phyloP scores from a whole-genome alignment of 2,113 vertebrate species.

The Azemiops feae region DNA sequence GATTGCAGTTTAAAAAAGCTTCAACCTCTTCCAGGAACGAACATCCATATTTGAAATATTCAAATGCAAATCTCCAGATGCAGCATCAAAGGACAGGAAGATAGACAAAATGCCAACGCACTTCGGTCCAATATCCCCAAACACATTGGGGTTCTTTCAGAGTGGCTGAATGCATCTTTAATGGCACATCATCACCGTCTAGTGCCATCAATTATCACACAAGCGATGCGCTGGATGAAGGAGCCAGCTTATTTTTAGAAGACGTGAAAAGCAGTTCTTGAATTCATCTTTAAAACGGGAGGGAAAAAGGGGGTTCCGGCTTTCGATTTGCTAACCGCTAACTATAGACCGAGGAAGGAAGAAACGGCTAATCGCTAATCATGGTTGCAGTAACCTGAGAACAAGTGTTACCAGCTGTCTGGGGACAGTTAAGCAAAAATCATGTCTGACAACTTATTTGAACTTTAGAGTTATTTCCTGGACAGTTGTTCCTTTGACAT shows the following conservation, averaged over 20 bases:
- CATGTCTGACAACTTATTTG: conserved; percentile 60
- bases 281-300: not conserved
- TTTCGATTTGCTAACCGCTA: not conserved
- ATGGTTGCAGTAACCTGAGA: not conserved
- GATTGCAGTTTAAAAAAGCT: not conserved
- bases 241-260: not conserved
- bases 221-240: not conserved
- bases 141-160: not conserved
- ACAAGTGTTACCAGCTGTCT: not conserved
- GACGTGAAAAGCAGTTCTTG: not conserved
- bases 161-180: not conserved
- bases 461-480: conserved; percentile 67
- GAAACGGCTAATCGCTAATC: not conserved
- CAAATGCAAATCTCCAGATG: not conserved
- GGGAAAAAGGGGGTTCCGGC: accelerated
- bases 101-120: no score
- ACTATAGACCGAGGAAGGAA: not conserved
- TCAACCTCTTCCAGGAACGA: not conserved
- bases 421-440: not conserved
- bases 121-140: not conserved
- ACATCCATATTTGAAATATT: not conserved
- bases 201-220: not conserved
- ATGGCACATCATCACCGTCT: not conserved
- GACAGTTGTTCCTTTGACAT: conserved; percentile 71
- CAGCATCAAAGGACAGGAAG: not conserved